A percentile compares a stretch with the other conserved stretches of the same genome.
These are phyloP conservation scores for Tuta absoluta DNA, from an alignment of 2,888 invertebrate species.

Conservation along the genomic window DNA sequence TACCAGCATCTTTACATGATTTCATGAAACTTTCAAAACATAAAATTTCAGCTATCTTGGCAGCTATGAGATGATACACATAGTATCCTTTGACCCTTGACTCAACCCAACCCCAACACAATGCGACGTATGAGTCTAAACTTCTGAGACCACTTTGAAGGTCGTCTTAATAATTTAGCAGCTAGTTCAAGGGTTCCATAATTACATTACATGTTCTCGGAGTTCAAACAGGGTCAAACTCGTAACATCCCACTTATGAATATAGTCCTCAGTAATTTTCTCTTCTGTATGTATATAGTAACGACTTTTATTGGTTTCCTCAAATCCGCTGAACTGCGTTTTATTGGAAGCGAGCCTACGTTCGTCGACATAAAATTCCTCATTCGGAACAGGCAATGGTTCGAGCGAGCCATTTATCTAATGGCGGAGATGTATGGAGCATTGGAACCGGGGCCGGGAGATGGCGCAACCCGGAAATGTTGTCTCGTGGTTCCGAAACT, in stretches of 20 bases:
- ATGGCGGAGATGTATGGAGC: slow-evolving; percentile 14
- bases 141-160: background rate
- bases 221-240: too few species aligned
- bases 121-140: background rate
- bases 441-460: background rate
- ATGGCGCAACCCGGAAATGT: background rate
- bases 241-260: background rate
- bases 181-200: background rate
- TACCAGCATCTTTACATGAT: too few species aligned
- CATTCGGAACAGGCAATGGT: slow-evolving; percentile 5
- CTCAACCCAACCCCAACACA: background rate
- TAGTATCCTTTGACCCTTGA: background rate
- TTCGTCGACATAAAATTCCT: background rate
- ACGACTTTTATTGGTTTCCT: slow-evolving; percentile 4
- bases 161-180: background rate
- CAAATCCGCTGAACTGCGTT: slow-evolving; percentile 1
- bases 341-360: slow-evolving; percentile 8
- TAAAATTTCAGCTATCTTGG: too few species aligned
- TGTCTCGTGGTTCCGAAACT: slow-evolving; percentile 15
- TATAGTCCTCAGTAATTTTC: slow-evolving; percentile 4
- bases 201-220: background rate
- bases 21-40: too few species aligned
- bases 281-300: background rate
- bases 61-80: background rate
- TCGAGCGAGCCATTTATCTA: slow-evolving; percentile 16